Conservation (phyloP, 2,888 invertebrate species). For the Balanococcus diminutus region DNA sequence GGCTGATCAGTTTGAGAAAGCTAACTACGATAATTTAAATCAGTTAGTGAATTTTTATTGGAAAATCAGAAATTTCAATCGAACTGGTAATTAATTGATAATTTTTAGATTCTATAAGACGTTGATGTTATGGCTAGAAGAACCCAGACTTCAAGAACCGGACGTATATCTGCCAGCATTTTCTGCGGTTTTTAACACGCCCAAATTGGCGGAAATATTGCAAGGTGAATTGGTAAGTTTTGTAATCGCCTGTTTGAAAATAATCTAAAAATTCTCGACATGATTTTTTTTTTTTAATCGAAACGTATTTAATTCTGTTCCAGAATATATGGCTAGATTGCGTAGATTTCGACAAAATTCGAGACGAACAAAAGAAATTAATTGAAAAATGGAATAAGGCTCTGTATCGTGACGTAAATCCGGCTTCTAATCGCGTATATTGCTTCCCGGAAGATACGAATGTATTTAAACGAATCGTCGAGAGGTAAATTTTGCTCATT, state of each 20-base stretch:
- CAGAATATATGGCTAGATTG: slow-evolving; percentile 73
- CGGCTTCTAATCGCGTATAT: slow-evolving; percentile 58
- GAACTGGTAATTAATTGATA: background rate
- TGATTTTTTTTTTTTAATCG: background rate
- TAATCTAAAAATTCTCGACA: slow-evolving; percentile 20
- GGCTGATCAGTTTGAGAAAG: slow-evolving; percentile 57
- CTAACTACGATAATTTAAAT: slow-evolving; percentile 50
- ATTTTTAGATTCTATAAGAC: slow-evolving; percentile 68
- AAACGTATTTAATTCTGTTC: background rate
- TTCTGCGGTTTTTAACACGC: slow-evolving; percentile 75
- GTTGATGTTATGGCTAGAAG: slow-evolving; percentile 78
- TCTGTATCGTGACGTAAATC: slow-evolving; percentile 63
- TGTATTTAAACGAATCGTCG: slow-evolving; percentile 66
- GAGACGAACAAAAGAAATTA: slow-evolving; percentile 65
- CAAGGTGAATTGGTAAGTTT: slow-evolving; percentile 66
- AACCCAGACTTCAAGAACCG: slow-evolving; percentile 73
- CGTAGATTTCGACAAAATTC: slow-evolving; percentile 67
- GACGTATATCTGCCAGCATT: slow-evolving; percentile 71
- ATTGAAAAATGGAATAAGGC: slow-evolving; percentile 67
- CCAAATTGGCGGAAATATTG: slow-evolving; percentile 69
- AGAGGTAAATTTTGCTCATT: slow-evolving; percentile 57
- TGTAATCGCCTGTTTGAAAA: background rate
- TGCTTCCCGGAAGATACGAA: slow-evolving; percentile 62
- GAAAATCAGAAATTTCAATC: slow-evolving; percentile 48
- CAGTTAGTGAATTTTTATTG: slow-evolving; percentile 51